These are phyloP conservation scores for Caenorhabditis remanei DNA, from an alignment of 1,140 invertebrate genomes.

Conservation along the genomic window DNA sequence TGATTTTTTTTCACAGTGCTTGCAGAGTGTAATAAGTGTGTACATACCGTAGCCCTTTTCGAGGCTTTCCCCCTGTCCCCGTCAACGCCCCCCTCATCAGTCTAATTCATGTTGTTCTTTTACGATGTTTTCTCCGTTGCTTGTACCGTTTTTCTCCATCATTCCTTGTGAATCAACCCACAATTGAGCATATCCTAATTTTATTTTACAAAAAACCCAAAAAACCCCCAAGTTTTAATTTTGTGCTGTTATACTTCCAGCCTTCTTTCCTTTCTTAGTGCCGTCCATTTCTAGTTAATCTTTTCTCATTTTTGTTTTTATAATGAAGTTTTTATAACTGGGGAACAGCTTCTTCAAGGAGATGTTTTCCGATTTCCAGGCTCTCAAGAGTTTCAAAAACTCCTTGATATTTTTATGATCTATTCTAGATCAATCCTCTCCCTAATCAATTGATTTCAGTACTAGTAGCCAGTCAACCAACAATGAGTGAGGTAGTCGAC, in stretches of 20 bases:
- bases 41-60: no score
- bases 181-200: no score
- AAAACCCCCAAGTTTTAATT: not conserved
- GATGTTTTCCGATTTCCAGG: not conserved
- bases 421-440: not conserved
- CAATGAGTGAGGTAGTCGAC: conserved; percentile 26
- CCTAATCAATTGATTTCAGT: not conserved
- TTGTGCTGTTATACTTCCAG: not conserved
- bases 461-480: not conserved
- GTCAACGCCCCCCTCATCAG: no score
- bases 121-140: no score
- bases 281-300: not conserved
- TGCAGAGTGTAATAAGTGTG: no score
- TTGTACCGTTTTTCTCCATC: no score
- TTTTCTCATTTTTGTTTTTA: not conserved
- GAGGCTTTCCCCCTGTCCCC: no score
- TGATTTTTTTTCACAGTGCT: no score
- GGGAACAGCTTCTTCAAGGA: not conserved
- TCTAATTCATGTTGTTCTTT: no score
- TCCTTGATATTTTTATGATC: not conserved
- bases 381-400: not conserved
- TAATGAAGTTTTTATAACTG: conserved; percentile 14
- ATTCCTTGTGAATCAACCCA: no score
- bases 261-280: not conserved
- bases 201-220: not conserved